A percentile compares a stretch with the other conserved stretches of the same genome.
These are phyloP conservation scores for Syrista parreyssii DNA, from an alignment of 2,888 invertebrate species.

Conservation along the genomic window DNA sequence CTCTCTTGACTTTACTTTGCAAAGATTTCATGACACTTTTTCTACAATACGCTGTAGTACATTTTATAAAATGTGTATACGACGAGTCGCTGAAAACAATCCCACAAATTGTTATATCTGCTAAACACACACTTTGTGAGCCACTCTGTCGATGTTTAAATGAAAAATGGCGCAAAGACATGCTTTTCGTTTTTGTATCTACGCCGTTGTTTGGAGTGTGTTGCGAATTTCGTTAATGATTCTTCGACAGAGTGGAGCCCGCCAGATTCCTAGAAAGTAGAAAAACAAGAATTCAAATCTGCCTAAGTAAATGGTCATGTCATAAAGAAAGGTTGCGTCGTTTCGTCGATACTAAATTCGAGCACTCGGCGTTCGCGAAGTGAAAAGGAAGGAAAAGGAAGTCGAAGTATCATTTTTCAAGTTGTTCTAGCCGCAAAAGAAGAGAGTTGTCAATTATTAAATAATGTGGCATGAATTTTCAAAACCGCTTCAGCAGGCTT, in stretches of 20 bases:
- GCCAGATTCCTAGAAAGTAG: background rate
- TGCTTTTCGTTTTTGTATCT: background rate
- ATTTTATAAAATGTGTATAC: background rate
- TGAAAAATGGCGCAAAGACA: background rate
- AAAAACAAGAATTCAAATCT: background rate
- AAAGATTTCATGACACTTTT: no score
- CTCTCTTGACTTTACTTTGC: no score
- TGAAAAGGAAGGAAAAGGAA: slow-evolving; percentile 4
- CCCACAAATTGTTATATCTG: background rate
- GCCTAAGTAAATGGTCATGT: slow-evolving; percentile 13
- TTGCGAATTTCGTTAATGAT: background rate
- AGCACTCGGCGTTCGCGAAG: slow-evolving; percentile 45
- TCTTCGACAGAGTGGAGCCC: slow-evolving; percentile 38
- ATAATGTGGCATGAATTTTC: background rate
- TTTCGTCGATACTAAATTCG: slow-evolving; percentile 62
- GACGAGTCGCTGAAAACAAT: background rate
- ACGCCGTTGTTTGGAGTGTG: background rate
- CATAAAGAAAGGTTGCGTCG: slow-evolving; percentile 59
- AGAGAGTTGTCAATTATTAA: no score
- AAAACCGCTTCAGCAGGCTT: background rate
- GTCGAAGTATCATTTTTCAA: background rate
- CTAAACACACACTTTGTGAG: slow-evolving; percentile 33
- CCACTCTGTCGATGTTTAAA: slow-evolving; percentile 42
- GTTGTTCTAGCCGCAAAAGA: background rate
- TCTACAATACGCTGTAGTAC: background rate